Base-by-base conservation (phyloP, 2,797 vertebrate species). In the Melanogrammus aeglefinus region DNA sequence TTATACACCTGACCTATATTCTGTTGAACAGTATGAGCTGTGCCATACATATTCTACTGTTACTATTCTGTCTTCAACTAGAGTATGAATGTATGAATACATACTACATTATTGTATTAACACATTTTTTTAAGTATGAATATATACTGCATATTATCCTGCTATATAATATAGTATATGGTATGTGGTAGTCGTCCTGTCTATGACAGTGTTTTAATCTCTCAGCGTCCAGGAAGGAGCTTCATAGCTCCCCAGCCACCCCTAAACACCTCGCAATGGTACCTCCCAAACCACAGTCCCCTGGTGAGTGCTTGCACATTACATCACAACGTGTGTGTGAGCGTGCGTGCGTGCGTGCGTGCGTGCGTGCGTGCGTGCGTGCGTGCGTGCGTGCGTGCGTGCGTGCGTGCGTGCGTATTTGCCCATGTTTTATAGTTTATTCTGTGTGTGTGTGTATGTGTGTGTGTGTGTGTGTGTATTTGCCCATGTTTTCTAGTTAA, bases 271-370 rank as follows among this genome's bases (percentile, higher is more conserved):
- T 91, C 79, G 93, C 86, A 0, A 89, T 94, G 83, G 91, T 96
- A 76, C 78, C 95, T 2, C 94, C 95, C 76, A 99, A 97, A 74
- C 93, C 94, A 51, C 96, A 97, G 74, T 97, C 97, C 7, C 96
- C 96, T 88, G 95, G 97, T 99, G 94, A 91, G 93, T 44, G 2
- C 41, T 14, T 13, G 16, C 47, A 6, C 47, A 57, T 57, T 57
- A 18, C 47, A 57, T 57, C 47, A 57, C 47, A 16, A 57, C 4
- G 18, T 57, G 16, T 57, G 47, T 18, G 44, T 47, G 44, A 88
- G 44, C 41, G 0, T 0, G 14, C 51, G 24, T 21, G 21, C 76
- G 18, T 77, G 24, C n/a, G n/a, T n/a, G n/a, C n/a, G n/a, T n/a
- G n/a, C n/a, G n/a, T n/a, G n/a, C n/a, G n/a, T n/a, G n/a, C n/a